phyloP scores from a whole-genome alignment of 2,797 vertebrate genomes.

The Chelon labrosus region DNA sequence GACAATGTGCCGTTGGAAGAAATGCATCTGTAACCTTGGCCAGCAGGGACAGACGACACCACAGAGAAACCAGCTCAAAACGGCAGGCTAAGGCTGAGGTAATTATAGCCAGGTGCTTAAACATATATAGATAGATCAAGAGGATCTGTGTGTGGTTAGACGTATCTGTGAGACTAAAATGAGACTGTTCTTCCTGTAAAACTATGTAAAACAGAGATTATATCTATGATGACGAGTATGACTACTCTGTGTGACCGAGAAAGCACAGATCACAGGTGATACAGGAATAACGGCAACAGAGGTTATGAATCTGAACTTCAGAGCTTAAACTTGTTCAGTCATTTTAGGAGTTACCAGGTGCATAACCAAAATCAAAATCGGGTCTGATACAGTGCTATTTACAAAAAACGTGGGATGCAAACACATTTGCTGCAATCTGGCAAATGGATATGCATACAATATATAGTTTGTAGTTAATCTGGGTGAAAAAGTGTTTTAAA shows the following conservation, averaged over 20 bases:
- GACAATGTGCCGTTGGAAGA: conserved; percentile 35
- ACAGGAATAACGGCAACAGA: too few species aligned
- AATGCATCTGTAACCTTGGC: conserved; percentile 41
- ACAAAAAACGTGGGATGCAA: neutral
- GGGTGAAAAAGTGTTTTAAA: neutral
- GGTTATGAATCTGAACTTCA: neutral
- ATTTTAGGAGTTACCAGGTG: neutral
- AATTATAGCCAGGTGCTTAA: conserved; percentile 44
- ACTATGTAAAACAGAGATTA: neutral
- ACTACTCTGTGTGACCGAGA: too few species aligned
- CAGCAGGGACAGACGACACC: conserved; percentile 48
- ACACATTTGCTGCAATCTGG: neutral
- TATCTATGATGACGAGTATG: too few species aligned
- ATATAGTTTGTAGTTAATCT: too few species aligned
- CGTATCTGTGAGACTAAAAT: neutral
- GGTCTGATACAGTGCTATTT: neutral
- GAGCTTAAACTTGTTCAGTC: neutral
- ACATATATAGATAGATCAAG: neutral
- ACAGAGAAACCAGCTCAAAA: conserved; percentile 26
- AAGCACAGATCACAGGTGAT: too few species aligned
- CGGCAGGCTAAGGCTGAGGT: conserved; percentile 11
- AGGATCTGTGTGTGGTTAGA: neutral
- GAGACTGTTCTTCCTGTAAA: neutral
- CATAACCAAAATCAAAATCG: neutral
- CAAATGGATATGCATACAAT: neutral